Base-by-base conservation (phyloP, 1,140 invertebrate species). In the Danaus plexippus region DNA sequence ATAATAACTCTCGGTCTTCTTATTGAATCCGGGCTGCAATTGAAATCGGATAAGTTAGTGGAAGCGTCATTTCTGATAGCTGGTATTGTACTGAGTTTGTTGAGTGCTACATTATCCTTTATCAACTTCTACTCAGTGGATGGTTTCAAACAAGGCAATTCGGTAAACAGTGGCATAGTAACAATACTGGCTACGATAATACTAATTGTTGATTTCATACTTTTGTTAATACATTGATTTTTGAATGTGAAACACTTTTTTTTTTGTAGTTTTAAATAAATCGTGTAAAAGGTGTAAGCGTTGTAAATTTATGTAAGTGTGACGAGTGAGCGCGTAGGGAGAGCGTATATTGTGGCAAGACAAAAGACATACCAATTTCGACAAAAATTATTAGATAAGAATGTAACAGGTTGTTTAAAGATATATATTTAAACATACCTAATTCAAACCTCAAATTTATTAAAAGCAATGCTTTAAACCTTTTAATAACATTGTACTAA, bases 1-100 rank as follows among this genome's bases (percentile, higher is more conserved):
- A 52, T 78, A 0, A 49, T 78, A 5, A 69, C 63, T 5, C 53
- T 80, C 11, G 77, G 79, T 12, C 56, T 82, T 9, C 47, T 77
- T 8, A 43, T 77, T 9, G 75, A 82, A 61, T 62, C 66, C 1
- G 77, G 72, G 1, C 49, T 82, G 12, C 51, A 71, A n/a, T 11
- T 72, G 10, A 11, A 66, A 0, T 67, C 62, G 1, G 65, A 77
- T 41, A 65, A 57, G 48, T 67, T 67, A 10, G 45, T 74, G n/a
- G 75, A 71, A 52, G 54, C 48, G 12, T 40, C 54, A 9, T 75
- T 77, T 52, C 45, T 78, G 48, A 32, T 62, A 8, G 18, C 47
- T 11, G 75, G 65, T 9, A 62, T 73, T 1, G 5, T 69, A 9
- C 54, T 75, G 7, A 77, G 69, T 51, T 9, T 72, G 7, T 5